Evolutionary conservation across 2,888 invertebrate genomes (phyloP), one percentile per base, ranked within the genome.

Genomic region (Papilio elwesi): DNA sequence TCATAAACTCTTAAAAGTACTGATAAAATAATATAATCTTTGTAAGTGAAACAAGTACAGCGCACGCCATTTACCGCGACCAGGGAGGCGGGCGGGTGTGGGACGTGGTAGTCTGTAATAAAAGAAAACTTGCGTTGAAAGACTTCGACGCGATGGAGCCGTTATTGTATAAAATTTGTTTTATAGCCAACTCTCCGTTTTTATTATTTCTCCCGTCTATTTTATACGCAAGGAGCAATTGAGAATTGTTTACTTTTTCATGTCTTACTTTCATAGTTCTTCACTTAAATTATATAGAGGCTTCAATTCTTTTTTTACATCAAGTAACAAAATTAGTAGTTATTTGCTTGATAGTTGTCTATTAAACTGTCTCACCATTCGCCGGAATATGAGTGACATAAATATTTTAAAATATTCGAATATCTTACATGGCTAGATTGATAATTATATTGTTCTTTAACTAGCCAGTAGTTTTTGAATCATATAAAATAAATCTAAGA

Each of bases 121-220:
- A 68, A 68, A 68, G 55, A 43, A 68, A 47, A 68, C 43, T 53
- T 53, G 55, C 51, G 38, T 62, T 62, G 36, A 55, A 68, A 47
- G 43, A 55, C 47, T 68, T 68, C 38, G 16, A 68, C 43, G 55
- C 26, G 53, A 53, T 47, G 55, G 43, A 52, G 47, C 16, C 43
- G 16, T 15, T 47, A 52, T 68, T 68, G 55, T 68, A 47, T 68
- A 26, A 55, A 68, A 68, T 68, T 68, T 68, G 55, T 68, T 68
- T 68, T 55, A 55, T 47, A 47, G 55, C 55, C 15, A 55, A 68
- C 47, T 68, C 59, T 15, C 59, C 38, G 59, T 62, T 62, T 59
- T 62, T 62, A 62, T 62, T 62, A 43, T 62, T 62, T 62, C 59
- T 62, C n/a, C 43, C 59, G 43, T 62, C 59, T 62, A 43, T 62